These are phyloP conservation scores for Onychomys leucogaster DNA, from an alignment of 2,797 vertebrate species.

Conservation along the genomic window DNA sequence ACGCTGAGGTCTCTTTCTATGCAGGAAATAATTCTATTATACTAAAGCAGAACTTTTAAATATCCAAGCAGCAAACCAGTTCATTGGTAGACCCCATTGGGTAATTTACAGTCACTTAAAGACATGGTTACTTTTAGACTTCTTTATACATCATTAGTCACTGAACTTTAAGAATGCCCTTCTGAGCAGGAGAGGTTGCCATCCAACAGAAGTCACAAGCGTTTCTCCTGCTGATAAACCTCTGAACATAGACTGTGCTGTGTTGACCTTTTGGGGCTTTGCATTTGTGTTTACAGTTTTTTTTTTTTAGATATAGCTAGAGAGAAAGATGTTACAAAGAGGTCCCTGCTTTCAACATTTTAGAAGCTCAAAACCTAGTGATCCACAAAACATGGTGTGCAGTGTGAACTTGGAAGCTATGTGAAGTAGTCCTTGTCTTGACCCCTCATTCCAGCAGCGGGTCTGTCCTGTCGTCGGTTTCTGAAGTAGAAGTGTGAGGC, in stretches of 20 bases:
- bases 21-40: constrained; percentile 84
- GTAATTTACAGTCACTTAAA: constrained; percentile 80
- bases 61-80: constrained; percentile 77
- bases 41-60: constrained; percentile 79
- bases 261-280: constrained; percentile 72
- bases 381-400: constrained; percentile 76
- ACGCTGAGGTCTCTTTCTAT: constrained; percentile 80
- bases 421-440: constrained; percentile 11
- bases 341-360: constrained; percentile 81
- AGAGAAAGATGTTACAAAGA: constrained; percentile 68
- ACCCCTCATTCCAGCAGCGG: background rate
- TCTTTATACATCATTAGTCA: constrained; percentile 64
- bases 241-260: constrained; percentile 75
- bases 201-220: constrained; percentile 75
- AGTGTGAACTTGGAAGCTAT: constrained; percentile 62
- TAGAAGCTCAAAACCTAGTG: constrained; percentile 71
- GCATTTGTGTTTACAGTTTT: constrained; percentile 74
- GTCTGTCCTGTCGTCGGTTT: background rate
- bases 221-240: constrained; percentile 73
- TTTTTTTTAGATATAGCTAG: constrained; percentile 64
- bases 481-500: background rate
- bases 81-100: constrained; percentile 79
- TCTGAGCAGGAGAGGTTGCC: constrained; percentile 69
- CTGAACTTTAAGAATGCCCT: constrained; percentile 76
- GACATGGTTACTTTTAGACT: constrained; percentile 72